Evolutionary conservation across 2,113 vertebrate species (phyloP).

Genomic region (Laterallus jamaicensis): DNA sequence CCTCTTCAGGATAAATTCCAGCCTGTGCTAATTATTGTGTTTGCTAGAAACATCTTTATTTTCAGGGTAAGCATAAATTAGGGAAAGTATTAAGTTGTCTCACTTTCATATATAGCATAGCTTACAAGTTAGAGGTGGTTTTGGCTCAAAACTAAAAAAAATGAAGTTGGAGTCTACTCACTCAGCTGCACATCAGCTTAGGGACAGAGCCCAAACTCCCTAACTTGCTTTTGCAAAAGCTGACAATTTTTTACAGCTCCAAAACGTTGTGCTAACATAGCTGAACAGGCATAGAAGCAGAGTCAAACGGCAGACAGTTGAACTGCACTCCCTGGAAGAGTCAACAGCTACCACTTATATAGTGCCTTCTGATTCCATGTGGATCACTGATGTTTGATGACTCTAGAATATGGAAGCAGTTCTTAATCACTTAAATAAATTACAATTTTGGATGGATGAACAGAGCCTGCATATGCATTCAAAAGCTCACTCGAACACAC

Average conservation of each 20-base stretch:
- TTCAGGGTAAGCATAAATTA: background rate
- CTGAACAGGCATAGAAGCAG: background rate
- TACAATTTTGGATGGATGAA: background rate
- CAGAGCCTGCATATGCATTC: background rate
- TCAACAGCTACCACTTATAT: background rate
- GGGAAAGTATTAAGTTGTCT: background rate
- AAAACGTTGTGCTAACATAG: background rate
- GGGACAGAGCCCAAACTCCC: background rate
- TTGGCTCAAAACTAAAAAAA: background rate
- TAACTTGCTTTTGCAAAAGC: accelerated
- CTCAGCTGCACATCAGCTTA: background rate
- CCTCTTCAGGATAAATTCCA: background rate
- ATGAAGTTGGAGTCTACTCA: background rate
- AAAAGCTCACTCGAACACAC: background rate
- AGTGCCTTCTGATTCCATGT: background rate
- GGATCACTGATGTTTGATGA: constrained; percentile 10
- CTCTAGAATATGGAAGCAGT: constrained; percentile 16
- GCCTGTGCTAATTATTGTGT: background rate
- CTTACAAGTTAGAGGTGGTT: background rate
- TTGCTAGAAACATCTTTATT: background rate
- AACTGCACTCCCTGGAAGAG: background rate
- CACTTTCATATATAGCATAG: background rate
- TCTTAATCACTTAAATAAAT: constrained; percentile 46
- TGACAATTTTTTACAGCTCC: background rate
- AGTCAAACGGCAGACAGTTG: background rate